Conservation (phyloP, 2,888 invertebrate species). For the Amiota mariae region DNA sequence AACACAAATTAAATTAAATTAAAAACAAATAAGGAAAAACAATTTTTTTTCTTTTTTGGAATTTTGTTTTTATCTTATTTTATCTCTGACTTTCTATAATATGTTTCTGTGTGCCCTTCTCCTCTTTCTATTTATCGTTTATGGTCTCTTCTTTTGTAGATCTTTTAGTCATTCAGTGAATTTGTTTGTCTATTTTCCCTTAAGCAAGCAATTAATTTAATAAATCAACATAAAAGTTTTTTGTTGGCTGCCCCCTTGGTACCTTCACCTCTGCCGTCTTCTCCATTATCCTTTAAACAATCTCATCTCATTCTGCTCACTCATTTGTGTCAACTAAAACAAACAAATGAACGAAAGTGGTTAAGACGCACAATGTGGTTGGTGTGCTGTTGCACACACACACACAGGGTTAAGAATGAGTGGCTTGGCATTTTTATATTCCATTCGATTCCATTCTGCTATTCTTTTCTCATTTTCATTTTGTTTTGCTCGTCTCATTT, state of each 20-base stretch:
- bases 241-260: constrained; percentile 32
- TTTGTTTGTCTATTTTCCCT: not conserved
- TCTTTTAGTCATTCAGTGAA: too few relatives aligned
- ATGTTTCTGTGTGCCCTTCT: too few relatives aligned
- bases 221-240: constrained; percentile 66
- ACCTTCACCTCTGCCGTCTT: constrained; percentile 37
- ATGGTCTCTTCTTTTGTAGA: too few relatives aligned
- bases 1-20: too few relatives aligned
- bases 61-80: too few relatives aligned
- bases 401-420: not conserved
- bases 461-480: not conserved
- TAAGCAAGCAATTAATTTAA: constrained; percentile 66
- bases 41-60: too few relatives aligned
- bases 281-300: constrained; percentile 34
- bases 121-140: too few relatives aligned
- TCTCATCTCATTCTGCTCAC: not conserved
- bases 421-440: not conserved
- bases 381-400: not conserved
- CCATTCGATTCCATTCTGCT: not conserved
- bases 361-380: not conserved
- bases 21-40: too few relatives aligned
- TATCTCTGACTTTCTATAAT: too few relatives aligned
- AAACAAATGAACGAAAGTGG: constrained; percentile 10
- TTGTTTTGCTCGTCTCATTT: too few relatives aligned
- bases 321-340: constrained; percentile 27